phyloP scores from a whole-genome alignment of 2,113 vertebrate genomes.

The Cynopterus brachyotis region DNA sequence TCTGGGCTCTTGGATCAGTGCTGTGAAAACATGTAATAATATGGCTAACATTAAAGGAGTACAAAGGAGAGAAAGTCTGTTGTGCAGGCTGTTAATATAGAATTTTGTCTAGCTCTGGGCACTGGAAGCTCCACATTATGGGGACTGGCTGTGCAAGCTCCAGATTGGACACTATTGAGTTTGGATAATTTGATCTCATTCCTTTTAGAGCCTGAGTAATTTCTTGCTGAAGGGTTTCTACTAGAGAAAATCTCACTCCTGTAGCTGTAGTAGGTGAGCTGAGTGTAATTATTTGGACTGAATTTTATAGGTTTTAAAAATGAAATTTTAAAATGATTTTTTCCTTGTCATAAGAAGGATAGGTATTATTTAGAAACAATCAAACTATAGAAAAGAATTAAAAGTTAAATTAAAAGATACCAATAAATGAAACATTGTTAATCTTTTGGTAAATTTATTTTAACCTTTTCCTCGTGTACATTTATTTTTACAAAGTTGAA shows the following conservation, averaged over 20 bases:
- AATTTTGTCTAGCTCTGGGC: neutral
- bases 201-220: neutral
- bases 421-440: neutral
- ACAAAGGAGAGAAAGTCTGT: neutral
- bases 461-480: neutral
- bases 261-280: neutral
- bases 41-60: neutral
- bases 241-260: neutral
- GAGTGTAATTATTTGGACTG: neutral
- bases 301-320: neutral
- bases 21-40: neutral
- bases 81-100: neutral
- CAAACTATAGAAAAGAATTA: neutral
- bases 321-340: neutral
- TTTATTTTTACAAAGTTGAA: conserved; percentile 22
- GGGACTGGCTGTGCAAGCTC: neutral
- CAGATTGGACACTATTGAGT: neutral
- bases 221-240: neutral
- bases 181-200: neutral
- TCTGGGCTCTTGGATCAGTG: neutral
- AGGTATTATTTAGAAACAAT: neutral
- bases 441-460: neutral
- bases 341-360: neutral
- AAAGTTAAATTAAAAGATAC: neutral
- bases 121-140: neutral